Percentiles rank a stretch among this genome's conserved stretches.
These are phyloP conservation scores for Chiridota heheva DNA, from an alignment of 35 echinoderm and acorn worm species.

Conservation along the genomic window DNA sequence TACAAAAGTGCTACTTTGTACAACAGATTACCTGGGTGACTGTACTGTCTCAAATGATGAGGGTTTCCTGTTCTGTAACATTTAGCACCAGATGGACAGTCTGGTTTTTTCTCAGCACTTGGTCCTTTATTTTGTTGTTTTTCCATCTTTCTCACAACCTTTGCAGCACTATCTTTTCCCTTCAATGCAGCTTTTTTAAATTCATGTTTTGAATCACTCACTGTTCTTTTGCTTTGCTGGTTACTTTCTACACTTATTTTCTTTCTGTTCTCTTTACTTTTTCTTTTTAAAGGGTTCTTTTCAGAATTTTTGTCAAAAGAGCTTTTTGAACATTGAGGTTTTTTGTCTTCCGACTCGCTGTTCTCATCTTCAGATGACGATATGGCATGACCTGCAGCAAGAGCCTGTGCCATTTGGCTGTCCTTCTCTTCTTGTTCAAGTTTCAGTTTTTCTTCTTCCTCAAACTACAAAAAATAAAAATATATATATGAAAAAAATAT, in stretches of 20 bases:
- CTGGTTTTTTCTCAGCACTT: conserved; percentile 25
- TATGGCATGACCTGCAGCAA: conserved; percentile 69
- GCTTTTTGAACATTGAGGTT: neutral
- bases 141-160: conserved; percentile 1
- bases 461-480: conserved; percentile 47
- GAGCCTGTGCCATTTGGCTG: conserved; percentile 40
- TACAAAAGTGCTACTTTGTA: no score
- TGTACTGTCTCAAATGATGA: no score
- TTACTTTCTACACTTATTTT: neutral
- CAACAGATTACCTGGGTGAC: no score
- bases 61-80: no score
- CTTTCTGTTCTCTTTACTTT: neutral
- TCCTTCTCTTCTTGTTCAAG: conserved; percentile 41
- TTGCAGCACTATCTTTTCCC: neutral
- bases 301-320: neutral
- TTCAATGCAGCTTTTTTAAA: neutral
- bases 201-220: neutral
- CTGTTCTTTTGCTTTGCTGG: conserved; percentile 4
- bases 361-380: conserved; percentile 75
- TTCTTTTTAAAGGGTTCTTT: conserved; percentile 1
- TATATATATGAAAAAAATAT: neutral
- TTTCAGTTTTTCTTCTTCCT: conserved; percentile 33
- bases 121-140: neutral
- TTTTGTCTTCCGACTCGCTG: neutral
- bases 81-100: conserved; percentile 29